These are phyloP conservation scores for Oryzias melastigma DNA, from an alignment of 2,113 vertebrate genomes.

Conservation along the genomic window DNA sequence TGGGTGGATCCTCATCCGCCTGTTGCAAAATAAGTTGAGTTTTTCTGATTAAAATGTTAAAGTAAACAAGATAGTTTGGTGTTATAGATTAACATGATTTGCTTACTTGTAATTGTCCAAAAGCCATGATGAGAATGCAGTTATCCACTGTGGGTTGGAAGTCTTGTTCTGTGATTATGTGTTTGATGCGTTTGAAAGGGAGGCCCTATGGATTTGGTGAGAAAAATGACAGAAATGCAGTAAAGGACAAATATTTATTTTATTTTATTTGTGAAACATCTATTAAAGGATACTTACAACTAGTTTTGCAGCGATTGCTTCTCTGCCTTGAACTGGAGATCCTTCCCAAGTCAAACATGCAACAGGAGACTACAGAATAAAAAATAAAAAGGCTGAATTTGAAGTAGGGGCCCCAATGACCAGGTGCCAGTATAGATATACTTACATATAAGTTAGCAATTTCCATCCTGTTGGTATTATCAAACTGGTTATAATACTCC, in stretches of 20 bases:
- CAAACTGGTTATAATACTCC: constrained; percentile 74
- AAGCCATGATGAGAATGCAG: constrained; percentile 73
- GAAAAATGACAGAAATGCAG: too few species aligned
- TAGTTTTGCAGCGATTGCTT: constrained; percentile 68
- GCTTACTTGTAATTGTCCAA: constrained; percentile 75
- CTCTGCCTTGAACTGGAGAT: constrained; percentile 69
- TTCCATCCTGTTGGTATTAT: constrained; percentile 61
- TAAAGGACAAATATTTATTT: not conserved
- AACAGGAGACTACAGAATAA: constrained; percentile 33
- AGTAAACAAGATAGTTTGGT: not conserved
- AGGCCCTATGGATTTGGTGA: constrained; percentile 52
- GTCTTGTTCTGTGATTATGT: constrained; percentile 70
- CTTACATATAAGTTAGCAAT: constrained; percentile 76
- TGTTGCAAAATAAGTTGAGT: constrained; percentile 25
- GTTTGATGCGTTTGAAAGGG: constrained; percentile 70
- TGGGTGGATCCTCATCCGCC: constrained; percentile 73
- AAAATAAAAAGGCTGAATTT: constrained; percentile 1
- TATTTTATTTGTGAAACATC: not conserved
- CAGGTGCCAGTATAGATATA: not conserved
- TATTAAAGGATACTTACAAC: constrained; percentile 51
- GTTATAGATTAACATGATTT: not conserved
- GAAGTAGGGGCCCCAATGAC: not conserved
- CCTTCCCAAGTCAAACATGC: constrained; percentile 79
- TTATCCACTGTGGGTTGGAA: constrained; percentile 70
- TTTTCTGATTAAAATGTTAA: not conserved